phyloP scores from a whole-genome alignment of 1,140 invertebrate species.

The Asbolus verrucosus region DNA sequence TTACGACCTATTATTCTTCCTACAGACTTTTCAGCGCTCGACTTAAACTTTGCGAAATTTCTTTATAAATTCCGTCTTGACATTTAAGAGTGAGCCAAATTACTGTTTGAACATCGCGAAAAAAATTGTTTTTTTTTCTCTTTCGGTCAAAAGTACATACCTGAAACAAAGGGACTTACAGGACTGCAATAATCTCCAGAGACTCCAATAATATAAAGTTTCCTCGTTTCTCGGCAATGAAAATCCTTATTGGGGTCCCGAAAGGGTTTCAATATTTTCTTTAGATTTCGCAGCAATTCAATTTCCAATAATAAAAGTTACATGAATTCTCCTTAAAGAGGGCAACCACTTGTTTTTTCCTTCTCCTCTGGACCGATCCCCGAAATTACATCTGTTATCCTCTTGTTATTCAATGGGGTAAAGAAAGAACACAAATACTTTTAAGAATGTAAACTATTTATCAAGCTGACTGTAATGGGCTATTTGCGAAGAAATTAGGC shows the following conservation, averaged over 20 bases:
- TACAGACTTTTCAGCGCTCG: conserved; percentile 9
- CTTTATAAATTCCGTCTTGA: conserved; percentile 4
- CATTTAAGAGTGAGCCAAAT: conserved; percentile 6
- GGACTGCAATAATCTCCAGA: conserved; percentile 10
- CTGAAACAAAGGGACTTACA: conserved; percentile 21
- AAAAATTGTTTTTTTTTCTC: background rate
- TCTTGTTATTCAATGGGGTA: conserved; percentile 18
- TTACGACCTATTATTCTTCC: conserved; percentile 42
- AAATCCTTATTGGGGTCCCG: conserved; percentile 29
- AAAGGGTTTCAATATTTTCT: conserved; percentile 45
- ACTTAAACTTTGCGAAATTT: conserved; percentile 2
- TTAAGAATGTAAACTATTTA: conserved; percentile 37
- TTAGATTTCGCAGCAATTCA: conserved; percentile 44
- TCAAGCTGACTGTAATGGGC: conserved; percentile 36
- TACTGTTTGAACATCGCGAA: no score
- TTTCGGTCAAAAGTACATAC: background rate
- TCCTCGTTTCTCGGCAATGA: conserved; percentile 21
- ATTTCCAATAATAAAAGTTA: conserved; percentile 45
- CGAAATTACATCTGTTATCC: conserved; percentile 30
- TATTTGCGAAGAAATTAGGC: conserved; percentile 34
- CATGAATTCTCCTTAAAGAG: conserved; percentile 41
- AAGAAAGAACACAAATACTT: conserved; percentile 24
- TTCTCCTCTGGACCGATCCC: background rate
- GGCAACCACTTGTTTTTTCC: background rate
- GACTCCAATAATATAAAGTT: conserved; percentile 36